These are phyloP conservation scores for Pyralis farinalis DNA, from an alignment of 2,888 invertebrate species.

Conservation along the genomic window DNA sequence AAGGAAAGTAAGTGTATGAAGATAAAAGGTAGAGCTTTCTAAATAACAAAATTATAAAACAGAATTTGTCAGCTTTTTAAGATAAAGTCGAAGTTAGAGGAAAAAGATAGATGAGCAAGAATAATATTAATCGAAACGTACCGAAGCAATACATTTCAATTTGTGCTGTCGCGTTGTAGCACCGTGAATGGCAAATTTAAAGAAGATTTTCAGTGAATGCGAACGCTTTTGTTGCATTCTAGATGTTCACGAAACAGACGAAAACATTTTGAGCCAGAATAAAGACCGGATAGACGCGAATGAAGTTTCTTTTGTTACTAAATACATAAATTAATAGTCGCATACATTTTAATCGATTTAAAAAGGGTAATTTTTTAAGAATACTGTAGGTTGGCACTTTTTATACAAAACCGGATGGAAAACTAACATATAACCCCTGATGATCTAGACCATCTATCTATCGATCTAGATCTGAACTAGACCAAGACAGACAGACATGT, in stretches of 20 bases:
- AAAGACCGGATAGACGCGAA: constrained; percentile 2
- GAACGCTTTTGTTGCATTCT: constrained; percentile 22
- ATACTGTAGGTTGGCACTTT: too few species aligned
- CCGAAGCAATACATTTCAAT: constrained; percentile 8
- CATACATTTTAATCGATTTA: background rate
- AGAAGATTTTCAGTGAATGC: constrained; percentile 36
- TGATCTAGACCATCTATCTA: too few species aligned
- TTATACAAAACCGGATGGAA: too few species aligned
- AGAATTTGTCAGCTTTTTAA: too few species aligned
- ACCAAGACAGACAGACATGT: too few species aligned
- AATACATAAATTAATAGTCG: too few species aligned
- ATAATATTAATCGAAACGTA: constrained; percentile 7
- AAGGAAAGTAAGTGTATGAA: too few species aligned
- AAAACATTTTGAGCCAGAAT: constrained; percentile 5
- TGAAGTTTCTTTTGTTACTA: background rate
- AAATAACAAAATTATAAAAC: too few species aligned
- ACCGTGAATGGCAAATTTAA: constrained; percentile 26
- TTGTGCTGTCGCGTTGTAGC: background rate
- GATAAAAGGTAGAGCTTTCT: too few species aligned
- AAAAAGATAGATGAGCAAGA: constrained; percentile 3
- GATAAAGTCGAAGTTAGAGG: background rate
- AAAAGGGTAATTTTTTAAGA: too few species aligned
- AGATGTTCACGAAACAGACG: constrained; percentile 38
- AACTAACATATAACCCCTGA: too few species aligned
- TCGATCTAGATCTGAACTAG: too few species aligned